Percentiles rank a stretch among this genome's conserved stretches.
These are phyloP conservation scores for Bombus fervidus DNA, from an alignment of 1,140 invertebrate genomes.

Conservation along the genomic window DNA sequence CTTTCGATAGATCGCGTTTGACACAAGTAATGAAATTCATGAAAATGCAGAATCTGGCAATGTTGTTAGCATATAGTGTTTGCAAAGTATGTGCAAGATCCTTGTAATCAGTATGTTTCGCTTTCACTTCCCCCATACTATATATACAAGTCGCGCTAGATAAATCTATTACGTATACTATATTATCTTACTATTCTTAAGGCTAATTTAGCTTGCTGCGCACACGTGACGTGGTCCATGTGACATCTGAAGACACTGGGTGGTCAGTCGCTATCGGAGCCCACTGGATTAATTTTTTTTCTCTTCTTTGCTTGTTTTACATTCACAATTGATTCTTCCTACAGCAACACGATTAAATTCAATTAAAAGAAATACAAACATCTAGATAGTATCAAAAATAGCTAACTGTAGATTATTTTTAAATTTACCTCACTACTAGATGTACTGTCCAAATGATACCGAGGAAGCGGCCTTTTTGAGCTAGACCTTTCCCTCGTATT, in stretches of 20 bases:
- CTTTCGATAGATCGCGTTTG: slow-evolving; percentile 27
- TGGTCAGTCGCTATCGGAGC: slow-evolving; percentile 93
- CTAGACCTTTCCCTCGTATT: slow-evolving; percentile 80
- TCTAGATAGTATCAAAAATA: neutral
- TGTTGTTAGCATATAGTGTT: slow-evolving; percentile 49
- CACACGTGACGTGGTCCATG: slow-evolving; percentile 79
- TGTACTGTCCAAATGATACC: slow-evolving; percentile 78
- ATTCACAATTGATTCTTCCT: slow-evolving; percentile 93
- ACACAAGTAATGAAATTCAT: slow-evolving; percentile 45
- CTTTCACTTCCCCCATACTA: slow-evolving; percentile 58
- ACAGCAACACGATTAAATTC: slow-evolving; percentile 47
- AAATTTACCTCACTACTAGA: slow-evolving; percentile 88
- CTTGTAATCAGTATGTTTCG: slow-evolving; percentile 44
- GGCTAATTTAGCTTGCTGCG: slow-evolving; percentile 78
- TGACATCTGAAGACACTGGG: slow-evolving; percentile 80
- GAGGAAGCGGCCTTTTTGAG: slow-evolving; percentile 83
- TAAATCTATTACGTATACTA: slow-evolving; percentile 70
- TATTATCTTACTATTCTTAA: slow-evolving; percentile 81
- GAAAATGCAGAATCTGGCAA: slow-evolving; percentile 60
- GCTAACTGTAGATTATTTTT: neutral
- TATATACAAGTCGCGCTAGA: slow-evolving; percentile 70
- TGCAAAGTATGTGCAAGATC: slow-evolving; percentile 53
- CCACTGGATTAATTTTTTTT: slow-evolving; percentile 89
- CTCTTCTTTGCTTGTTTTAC: slow-evolving; percentile 93
- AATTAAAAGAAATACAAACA: neutral